Percentiles rank a stretch among this genome's conserved stretches.
Evolutionary conservation across 2,888 invertebrate genomes (phyloP).

Genomic region (Macrosiphum euphorbiae): DNA sequence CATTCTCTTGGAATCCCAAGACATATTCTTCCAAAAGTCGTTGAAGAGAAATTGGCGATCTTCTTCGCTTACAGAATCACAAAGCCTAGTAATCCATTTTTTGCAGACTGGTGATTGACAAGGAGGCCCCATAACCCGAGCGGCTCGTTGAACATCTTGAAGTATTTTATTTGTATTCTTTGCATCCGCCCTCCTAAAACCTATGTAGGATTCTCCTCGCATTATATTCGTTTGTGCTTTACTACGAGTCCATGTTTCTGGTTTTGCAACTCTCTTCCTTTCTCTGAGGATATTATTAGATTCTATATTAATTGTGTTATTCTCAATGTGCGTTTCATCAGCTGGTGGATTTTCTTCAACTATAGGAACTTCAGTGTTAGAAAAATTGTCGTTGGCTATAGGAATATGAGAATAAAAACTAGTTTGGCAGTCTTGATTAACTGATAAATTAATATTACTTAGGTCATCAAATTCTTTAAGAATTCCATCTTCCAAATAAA

Average conservation of each 20-base stretch:
- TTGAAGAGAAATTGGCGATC: neutral
- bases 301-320: neutral
- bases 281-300: conserved; percentile 1
- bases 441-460: conserved; percentile 24
- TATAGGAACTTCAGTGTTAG: conserved; percentile 13
- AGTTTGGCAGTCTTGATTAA: conserved; percentile 23
- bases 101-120: neutral
- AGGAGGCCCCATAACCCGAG: neutral
- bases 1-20: conserved; percentile 37
- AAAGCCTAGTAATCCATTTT: conserved; percentile 17
- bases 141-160: neutral
- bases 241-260: neutral
- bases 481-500: conserved; percentile 23
- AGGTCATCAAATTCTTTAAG: neutral
- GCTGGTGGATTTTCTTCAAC: conserved; percentile 12
- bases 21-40: conserved; percentile 13
- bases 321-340: conserved; percentile 23
- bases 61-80: neutral
- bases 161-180: conserved; percentile 17
- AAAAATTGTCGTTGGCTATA: conserved; percentile 13
- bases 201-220: conserved; percentile 13
- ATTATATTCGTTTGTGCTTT: neutral
- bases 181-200: neutral
- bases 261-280: conserved; percentile 20
- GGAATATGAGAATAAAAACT: conserved; percentile 16